phyloP scores from a whole-genome alignment of 2,113 vertebrate genomes.

The Xiphophorus maculatus region DNA sequence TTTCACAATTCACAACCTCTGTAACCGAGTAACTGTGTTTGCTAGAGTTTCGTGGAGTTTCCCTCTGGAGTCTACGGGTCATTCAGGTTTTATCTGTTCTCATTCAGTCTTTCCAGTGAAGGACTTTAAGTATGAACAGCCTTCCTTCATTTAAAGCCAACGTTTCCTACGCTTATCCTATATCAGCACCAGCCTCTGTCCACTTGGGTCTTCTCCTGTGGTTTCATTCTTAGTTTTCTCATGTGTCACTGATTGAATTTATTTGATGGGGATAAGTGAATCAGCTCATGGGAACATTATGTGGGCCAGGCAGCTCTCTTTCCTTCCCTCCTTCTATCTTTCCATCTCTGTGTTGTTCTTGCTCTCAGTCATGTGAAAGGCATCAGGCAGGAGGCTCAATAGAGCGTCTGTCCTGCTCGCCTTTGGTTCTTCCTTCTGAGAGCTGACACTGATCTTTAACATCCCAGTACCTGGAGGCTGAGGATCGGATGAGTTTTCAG shows the following conservation, averaged over 20 bases:
- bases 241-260: conserved; percentile 59
- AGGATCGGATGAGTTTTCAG: neutral
- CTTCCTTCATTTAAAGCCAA: neutral
- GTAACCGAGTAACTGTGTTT: neutral
- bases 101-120: neutral
- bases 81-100: neutral
- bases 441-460: neutral
- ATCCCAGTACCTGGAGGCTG: conserved; percentile 10
- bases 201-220: neutral
- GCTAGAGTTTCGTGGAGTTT: neutral
- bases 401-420: conserved; percentile 44
- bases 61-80: neutral
- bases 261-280: conserved; percentile 57
- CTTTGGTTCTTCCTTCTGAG: conserved; percentile 32
- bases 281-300: conserved; percentile 60
- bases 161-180: neutral
- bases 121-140: neutral
- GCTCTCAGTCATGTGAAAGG: conserved; percentile 76
- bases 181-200: neutral
- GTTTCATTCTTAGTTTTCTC: conserved; percentile 31
- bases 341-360: conserved; percentile 20
- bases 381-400: conserved; percentile 69
- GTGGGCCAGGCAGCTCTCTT: conserved; percentile 22
- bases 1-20: neutral
- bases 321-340: conserved; percentile 10